phyloP scores from a whole-genome alignment of 2,888 invertebrate genomes.

The Tryphoninae sp. region DNA sequence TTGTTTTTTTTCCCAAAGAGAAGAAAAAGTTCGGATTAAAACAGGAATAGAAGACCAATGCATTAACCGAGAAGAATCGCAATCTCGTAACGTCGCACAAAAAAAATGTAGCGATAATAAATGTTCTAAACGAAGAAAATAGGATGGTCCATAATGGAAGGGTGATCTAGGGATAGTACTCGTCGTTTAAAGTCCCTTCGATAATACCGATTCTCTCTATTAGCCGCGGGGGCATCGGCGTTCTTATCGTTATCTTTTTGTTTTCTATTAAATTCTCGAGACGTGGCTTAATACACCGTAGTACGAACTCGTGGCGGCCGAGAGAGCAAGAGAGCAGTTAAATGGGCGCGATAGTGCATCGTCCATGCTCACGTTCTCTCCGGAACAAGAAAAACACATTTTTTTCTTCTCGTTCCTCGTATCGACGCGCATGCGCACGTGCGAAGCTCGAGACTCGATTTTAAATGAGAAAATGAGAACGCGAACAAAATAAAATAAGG shows the following conservation, averaged over 20 bases:
- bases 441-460: background rate
- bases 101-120: background rate
- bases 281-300: slow-evolving; percentile 8
- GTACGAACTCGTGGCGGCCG: background rate
- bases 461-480: slow-evolving; percentile 17
- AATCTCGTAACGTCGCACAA: no score
- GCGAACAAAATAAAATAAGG: no score
- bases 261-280: slow-evolving; percentile 30
- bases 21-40: background rate
- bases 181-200: slow-evolving; percentile 14
- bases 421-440: background rate
- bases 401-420: background rate
- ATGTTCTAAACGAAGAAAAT: background rate
- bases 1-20: no score
- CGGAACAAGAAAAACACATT: slow-evolving; percentile 18
- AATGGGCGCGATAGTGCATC: slow-evolving; percentile 32
- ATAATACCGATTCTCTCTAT: slow-evolving; percentile 16
- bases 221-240: slow-evolving; percentile 19
- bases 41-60: no score
- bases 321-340: slow-evolving; percentile 16
- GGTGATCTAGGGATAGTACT: slow-evolving; percentile 10
- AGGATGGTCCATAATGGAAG: slow-evolving; percentile 4
- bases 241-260: slow-evolving; percentile 20
- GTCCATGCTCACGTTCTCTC: slow-evolving; percentile 16
- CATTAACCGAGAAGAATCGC: no score